phyloP scores from a whole-genome alignment of 2,113 vertebrate species.

The Phaethon lepturus region DNA sequence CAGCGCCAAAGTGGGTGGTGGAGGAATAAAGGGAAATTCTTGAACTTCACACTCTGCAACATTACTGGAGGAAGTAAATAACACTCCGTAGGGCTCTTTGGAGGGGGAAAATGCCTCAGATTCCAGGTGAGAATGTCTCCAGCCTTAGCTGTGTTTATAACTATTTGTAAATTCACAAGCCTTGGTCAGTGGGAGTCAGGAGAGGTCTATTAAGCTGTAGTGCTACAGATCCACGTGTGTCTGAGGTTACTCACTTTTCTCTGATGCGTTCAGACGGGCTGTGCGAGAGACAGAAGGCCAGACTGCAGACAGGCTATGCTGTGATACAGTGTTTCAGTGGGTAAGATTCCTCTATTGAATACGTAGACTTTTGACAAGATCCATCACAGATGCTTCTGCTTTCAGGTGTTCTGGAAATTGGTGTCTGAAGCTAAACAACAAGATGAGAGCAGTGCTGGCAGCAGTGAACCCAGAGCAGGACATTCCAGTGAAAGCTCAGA shows the following conservation, averaged over 20 bases:
- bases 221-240: background rate
- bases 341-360: background rate
- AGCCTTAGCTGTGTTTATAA: background rate
- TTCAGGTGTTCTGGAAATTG: background rate
- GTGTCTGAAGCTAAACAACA: background rate
- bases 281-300: background rate
- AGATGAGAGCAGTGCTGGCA: background rate
- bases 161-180: background rate
- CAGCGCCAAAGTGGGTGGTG: background rate
- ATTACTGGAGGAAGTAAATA: background rate
- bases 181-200: background rate
- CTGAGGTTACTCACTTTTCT: fast-evolving
- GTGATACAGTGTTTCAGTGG: background rate
- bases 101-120: fast-evolving
- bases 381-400: background rate
- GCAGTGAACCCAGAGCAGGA: background rate
- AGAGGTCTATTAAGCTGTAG: background rate
- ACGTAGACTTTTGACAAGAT: background rate
- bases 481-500: background rate
- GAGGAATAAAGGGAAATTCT: background rate
- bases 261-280: background rate
- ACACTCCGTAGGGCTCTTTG: background rate
- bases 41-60: background rate
- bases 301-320: background rate
- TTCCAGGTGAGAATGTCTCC: background rate